These are phyloP conservation scores for Apus apus DNA, from an alignment of 2,113 vertebrate species.

Conservation along the genomic window DNA sequence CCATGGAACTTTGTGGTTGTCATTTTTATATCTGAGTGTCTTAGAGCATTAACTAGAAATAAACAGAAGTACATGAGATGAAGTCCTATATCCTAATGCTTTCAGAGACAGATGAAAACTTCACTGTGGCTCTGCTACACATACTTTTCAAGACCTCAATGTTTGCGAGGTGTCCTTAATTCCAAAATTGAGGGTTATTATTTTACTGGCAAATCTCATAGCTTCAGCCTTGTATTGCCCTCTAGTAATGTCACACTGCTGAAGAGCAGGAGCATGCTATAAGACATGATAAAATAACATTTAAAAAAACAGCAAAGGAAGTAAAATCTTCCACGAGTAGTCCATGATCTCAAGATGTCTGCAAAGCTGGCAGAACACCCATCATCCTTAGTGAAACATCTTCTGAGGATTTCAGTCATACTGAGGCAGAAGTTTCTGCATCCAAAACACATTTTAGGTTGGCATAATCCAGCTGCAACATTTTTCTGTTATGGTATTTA, in stretches of 20 bases:
- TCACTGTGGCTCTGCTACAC: background rate
- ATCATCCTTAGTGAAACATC: background rate
- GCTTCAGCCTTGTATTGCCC: background rate
- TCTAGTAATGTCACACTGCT: background rate
- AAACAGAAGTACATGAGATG: background rate
- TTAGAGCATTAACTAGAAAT: background rate
- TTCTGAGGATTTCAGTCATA: background rate
- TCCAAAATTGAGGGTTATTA: background rate
- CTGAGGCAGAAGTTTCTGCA: background rate
- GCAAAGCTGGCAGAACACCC: background rate
- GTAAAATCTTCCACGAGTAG: background rate
- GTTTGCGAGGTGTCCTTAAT: background rate
- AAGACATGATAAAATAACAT: background rate
- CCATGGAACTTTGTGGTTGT: background rate
- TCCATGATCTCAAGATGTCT: background rate
- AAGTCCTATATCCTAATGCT: background rate
- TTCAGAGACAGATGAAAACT: background rate
- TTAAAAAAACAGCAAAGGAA: background rate
- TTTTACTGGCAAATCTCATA: background rate
- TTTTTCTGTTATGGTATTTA: background rate
- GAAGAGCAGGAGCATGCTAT: background rate
- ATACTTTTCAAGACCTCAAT: background rate
- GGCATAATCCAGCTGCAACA: constrained; percentile 16
- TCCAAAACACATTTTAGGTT: constrained; percentile 7
- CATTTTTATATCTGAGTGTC: background rate